Percentiles rank a stretch among this genome's conserved stretches.
These are phyloP conservation scores for Penelope pileata DNA, from an alignment of 2,113 vertebrate species.

Conservation along the genomic window DNA sequence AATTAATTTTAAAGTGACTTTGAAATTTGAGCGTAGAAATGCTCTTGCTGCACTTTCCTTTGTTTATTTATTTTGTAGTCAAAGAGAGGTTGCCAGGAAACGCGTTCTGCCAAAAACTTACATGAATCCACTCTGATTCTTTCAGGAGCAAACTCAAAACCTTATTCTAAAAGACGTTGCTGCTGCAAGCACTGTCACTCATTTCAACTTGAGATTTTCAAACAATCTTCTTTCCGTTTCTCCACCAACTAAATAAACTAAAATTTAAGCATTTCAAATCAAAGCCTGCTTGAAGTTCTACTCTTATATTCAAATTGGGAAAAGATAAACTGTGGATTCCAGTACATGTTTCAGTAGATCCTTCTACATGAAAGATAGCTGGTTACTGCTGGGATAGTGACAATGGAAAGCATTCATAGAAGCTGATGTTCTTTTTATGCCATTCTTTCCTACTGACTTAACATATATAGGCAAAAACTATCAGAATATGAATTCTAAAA, in stretches of 20 bases:
- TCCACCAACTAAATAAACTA: background rate
- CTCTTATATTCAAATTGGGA: background rate
- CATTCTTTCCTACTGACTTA: background rate
- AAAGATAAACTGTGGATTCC: background rate
- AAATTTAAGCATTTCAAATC: background rate
- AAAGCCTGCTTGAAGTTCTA: background rate
- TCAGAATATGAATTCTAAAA: background rate
- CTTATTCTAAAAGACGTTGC: background rate
- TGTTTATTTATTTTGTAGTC: constrained; percentile 22
- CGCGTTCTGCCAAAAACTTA: background rate
- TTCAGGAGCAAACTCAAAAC: constrained; percentile 21
- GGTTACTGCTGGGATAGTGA: background rate
- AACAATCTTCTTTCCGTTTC: background rate
- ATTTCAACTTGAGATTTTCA: background rate
- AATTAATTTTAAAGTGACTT: background rate
- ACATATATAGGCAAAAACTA: background rate
- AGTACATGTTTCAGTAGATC: background rate
- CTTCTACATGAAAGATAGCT: background rate
- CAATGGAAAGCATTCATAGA: background rate
- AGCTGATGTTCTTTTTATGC: background rate
- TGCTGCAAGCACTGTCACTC: background rate
- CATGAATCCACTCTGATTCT: background rate
- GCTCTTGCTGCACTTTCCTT: background rate
- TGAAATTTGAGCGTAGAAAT: background rate
- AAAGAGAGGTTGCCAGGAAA: constrained; percentile 51